A percentile compares a stretch with the other conserved stretches of the same genome.
These are phyloP conservation scores for Cydia pomonella DNA, from an alignment of 1,140 invertebrate genomes.

Conservation along the genomic window DNA sequence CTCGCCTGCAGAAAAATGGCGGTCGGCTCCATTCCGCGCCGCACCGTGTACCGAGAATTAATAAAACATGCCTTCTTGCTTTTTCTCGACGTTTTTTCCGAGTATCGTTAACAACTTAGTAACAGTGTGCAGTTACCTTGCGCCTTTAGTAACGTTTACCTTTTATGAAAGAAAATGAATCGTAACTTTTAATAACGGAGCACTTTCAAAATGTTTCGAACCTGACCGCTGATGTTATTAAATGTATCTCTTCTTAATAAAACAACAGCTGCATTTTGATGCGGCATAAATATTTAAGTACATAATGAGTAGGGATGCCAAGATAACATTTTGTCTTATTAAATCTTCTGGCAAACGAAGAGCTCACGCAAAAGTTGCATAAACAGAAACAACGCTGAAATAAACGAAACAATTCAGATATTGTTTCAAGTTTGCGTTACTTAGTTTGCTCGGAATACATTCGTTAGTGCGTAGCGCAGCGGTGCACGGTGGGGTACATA, in stretches of 20 bases:
- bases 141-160: conserved; percentile 39
- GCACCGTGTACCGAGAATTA: conserved; percentile 74
- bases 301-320: background rate
- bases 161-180: conserved; percentile 52
- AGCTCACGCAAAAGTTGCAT: background rate
- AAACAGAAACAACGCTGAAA: conserved; percentile 22
- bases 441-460: conserved; percentile 11
- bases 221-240: conserved; percentile 2
- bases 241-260: background rate
- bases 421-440: conserved; percentile 15
- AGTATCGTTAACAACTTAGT: conserved; percentile 66
- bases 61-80: conserved; percentile 72
- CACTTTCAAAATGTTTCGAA: conserved; percentile 43
- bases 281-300: background rate
- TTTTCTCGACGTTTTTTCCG: conserved; percentile 67
- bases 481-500: background rate
- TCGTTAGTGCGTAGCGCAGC: conserved; percentile 24
- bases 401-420: conserved; percentile 22
- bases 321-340: conserved; percentile 1
- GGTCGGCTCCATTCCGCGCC: conserved; percentile 74
- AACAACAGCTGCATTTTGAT: conserved; percentile 7
- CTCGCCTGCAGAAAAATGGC: conserved; percentile 80
- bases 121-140: conserved; percentile 58
- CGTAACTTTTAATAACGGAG: conserved; percentile 50
- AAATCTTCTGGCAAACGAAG: background rate